A percentile compares a stretch with the other conserved stretches of the same genome.
These are phyloP conservation scores for Adelognathus sp. DNA, from an alignment of 2,888 invertebrate species.

Conservation along the genomic window DNA sequence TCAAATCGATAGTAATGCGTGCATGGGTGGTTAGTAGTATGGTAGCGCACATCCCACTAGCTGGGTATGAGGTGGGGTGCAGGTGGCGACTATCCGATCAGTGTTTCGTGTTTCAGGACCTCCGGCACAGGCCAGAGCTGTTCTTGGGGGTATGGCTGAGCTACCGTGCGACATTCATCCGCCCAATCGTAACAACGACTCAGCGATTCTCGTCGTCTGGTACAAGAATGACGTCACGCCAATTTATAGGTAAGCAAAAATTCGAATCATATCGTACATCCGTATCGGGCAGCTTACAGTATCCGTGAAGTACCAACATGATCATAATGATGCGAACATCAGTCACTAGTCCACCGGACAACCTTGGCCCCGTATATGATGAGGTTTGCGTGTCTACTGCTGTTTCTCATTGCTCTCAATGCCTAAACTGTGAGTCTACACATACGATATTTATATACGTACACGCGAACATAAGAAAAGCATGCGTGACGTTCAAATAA, in stretches of 20 bases:
- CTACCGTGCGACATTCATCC: constrained; percentile 94
- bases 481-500: constrained; percentile 8
- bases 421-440: neutral
- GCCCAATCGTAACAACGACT: constrained; percentile 87
- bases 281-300: neutral
- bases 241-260: constrained; percentile 90
- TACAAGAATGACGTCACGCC: constrained; percentile 93
- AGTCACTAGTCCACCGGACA: neutral
- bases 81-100: constrained; percentile 73
- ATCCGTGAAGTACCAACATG: neutral
- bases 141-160: constrained; percentile 90
- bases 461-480: neutral
- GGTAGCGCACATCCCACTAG: constrained; percentile 59
- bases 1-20: constrained; percentile 10
- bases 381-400: constrained; percentile 31
- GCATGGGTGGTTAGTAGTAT: constrained; percentile 59
- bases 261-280: neutral
- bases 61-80: constrained; percentile 60
- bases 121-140: constrained; percentile 85
- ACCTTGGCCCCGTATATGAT: constrained; percentile 26
- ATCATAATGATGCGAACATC: neutral
- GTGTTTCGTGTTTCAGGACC: constrained; percentile 83
- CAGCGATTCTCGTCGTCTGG: constrained; percentile 93
- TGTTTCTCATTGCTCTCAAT: constrained; percentile 11
- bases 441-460: neutral